These are phyloP conservation scores for Brachypalpus laphriformis DNA, from an alignment of 2,888 invertebrate genomes.

Conservation along the genomic window DNA sequence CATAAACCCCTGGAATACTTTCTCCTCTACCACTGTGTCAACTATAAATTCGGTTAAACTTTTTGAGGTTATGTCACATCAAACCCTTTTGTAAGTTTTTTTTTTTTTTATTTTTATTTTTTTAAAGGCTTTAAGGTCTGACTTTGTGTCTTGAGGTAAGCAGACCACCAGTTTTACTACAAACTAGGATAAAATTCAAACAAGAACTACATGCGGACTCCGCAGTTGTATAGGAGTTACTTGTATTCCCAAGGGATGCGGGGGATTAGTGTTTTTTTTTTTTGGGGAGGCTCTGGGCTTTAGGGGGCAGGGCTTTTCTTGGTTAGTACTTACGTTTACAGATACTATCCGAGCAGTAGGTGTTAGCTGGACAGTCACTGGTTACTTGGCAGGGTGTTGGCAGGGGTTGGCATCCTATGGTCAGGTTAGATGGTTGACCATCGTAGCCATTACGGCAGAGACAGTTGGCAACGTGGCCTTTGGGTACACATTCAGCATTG, in stretches of 20 bases:
- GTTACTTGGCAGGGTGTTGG: constrained; percentile 89
- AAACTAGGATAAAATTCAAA: constrained; percentile 44
- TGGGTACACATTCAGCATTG: constrained; percentile 92
- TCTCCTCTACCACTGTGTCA: constrained; percentile 67
- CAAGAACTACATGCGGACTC: constrained; percentile 61
- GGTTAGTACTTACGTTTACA: constrained; percentile 89
- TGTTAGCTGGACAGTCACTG: constrained; percentile 89
- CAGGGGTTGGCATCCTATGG: constrained; percentile 89
- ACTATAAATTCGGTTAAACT: constrained; percentile 49
- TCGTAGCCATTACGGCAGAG: constrained; percentile 90
- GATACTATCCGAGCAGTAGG: constrained; percentile 91
- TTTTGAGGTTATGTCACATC: constrained; percentile 67
- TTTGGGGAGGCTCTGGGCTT: constrained; percentile 28
- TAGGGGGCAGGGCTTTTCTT: constrained; percentile 6
- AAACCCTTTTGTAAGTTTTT: constrained; percentile 57
- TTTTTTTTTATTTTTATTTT: constrained; percentile 16
- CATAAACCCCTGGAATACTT: constrained; percentile 66
- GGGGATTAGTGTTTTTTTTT: constrained; percentile 53
- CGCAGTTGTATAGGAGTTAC: constrained; percentile 68
- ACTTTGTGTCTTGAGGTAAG: constrained; percentile 48
- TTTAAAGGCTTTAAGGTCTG: constrained; percentile 23
- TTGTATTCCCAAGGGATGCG: constrained; percentile 65
- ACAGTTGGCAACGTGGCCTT: constrained; percentile 90
- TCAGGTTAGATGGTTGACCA: constrained; percentile 89
- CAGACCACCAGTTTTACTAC: constrained; percentile 56